Percentiles rank a stretch among this genome's conserved stretches.
Conservation (phyloP, 2,113 vertebrate genomes). For the Sturnus vulgaris region DNA sequence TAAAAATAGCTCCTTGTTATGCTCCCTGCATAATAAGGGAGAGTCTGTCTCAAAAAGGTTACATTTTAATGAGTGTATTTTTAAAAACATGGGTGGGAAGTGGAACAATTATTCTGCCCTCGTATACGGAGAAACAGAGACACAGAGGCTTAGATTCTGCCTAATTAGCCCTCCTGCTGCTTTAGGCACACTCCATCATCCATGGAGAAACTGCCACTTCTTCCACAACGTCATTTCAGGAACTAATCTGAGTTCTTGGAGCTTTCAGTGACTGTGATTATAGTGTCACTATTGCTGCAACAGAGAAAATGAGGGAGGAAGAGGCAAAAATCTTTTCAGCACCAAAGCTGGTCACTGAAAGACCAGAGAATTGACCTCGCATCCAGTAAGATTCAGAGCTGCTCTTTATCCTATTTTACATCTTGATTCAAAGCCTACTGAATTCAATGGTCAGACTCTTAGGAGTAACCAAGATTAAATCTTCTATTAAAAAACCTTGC, state of each 20-base stretch:
- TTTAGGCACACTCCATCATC: not conserved
- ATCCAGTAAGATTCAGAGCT: not conserved
- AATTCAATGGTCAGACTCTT: not conserved
- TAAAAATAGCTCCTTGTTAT: slow-evolving; percentile 16
- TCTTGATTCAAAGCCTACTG: not conserved
- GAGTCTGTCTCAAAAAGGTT: slow-evolving; percentile 44
- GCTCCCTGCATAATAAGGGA: slow-evolving; percentile 15
- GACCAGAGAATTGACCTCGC: not conserved
- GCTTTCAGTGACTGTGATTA: not conserved
- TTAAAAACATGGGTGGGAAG: slow-evolving; percentile 15
- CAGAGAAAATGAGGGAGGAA: not conserved
- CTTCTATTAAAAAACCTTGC: not conserved
- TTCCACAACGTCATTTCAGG: not conserved
- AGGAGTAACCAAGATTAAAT: not conserved
- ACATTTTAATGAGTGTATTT: slow-evolving; percentile 47
- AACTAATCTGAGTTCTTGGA: not conserved
- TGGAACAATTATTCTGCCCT: slow-evolving; percentile 27
- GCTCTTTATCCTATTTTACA: not conserved
- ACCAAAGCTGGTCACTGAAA: not conserved
- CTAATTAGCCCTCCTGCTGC: slow-evolving; percentile 39
- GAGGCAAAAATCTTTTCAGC: not conserved
- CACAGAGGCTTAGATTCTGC: not conserved
- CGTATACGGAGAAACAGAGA: not conserved
- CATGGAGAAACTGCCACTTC: not conserved
- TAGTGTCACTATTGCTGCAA: not conserved